Evolutionary conservation across 2,113 vertebrate genomes (phyloP), one percentile per base, ranked within the genome.

Genomic region (Gobio gobio): DNA sequence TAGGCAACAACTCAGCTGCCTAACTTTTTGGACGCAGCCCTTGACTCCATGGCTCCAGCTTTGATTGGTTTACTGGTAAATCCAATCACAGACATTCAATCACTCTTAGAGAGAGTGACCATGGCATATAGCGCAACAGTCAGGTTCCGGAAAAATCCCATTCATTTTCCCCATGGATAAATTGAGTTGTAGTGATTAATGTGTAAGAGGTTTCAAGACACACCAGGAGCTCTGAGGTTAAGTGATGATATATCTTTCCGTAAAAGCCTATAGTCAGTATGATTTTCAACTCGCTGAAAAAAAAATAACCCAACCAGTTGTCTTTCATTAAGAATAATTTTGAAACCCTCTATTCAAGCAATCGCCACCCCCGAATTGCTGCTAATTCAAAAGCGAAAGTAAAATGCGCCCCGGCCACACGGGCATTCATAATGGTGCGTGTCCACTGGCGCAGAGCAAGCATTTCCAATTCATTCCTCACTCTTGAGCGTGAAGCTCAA

Each of bases 51-150:
- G 54, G 76, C 51, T 43, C 40, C 58, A 63, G 22, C 78, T 80
- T 80, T 80, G 78, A 63, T 80, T 80, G 58, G 78, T 80, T 80
- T 80, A 63, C 83, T 68, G 61, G 20, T 54, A 54, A 84, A 77
- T 77, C 74, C 59, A 36, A 63, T 63, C 70, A 74, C 58, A 47
- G 40, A 58, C 22, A 26, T 29, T 47, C 22, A 47, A n/a, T 45
- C 83, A 76, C 49, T 70, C 45, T 51, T 40, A 36, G 49, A 63
- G 43, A 82, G 26, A 54, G 70, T 29, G 33, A 24, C 70, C 43
- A n/a, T 73, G 43, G 43, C 43, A 47, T 47, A 59, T 74, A 59
- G n/a, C 20, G 43, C 61, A 73, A 73, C 70, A 73, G 51, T 56
- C 12, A 2, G 26, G 9, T 56, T 56, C 74, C 10, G 74, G 54